These are phyloP conservation scores for silkworm (Bombyx mori) DNA, from an alignment of 1,140 invertebrate genomes.

Conservation along the genomic window DNA sequence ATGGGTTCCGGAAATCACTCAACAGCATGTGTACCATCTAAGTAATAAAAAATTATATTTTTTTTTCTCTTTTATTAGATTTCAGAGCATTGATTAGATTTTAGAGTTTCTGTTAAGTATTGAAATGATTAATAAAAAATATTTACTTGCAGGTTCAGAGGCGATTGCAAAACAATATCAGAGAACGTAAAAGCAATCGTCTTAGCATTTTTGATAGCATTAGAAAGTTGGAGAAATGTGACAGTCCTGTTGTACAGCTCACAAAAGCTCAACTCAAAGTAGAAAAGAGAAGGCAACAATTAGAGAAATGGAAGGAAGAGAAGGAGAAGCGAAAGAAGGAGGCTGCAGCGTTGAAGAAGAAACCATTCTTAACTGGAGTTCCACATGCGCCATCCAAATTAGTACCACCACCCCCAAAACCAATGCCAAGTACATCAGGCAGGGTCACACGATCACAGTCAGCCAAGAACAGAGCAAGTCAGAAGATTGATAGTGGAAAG, in stretches of 20 bases:
- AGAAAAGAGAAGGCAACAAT: conserved; percentile 37
- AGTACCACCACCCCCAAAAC: conserved; percentile 36
- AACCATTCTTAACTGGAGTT: conserved; percentile 46
- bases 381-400: conserved; percentile 30
- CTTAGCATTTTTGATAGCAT: conserved; percentile 41
- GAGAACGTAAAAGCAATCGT: conserved; percentile 33
- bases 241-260: conserved; percentile 21
- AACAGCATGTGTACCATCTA: too few relatives aligned
- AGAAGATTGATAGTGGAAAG: conserved; percentile 8
- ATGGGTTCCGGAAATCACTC: too few relatives aligned
- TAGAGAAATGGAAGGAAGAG: conserved; percentile 56
- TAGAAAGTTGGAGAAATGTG: conserved; percentile 31
- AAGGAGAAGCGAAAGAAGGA: conserved; percentile 48
- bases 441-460: conserved; percentile 48
- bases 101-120: too few relatives aligned
- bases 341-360: conserved; percentile 40
- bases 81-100: too few relatives aligned
- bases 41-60: too few relatives aligned
- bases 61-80: too few relatives aligned
- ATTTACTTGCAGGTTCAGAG: conserved; percentile 41
- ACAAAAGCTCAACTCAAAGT: conserved; percentile 25
- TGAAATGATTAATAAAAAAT: conserved; percentile 1
- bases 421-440: conserved; percentile 43
- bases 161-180: conserved; percentile 34
- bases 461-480: conserved; percentile 20